phyloP scores from a whole-genome alignment of 2,797 vertebrate species.

The Allobates femoralis region DNA sequence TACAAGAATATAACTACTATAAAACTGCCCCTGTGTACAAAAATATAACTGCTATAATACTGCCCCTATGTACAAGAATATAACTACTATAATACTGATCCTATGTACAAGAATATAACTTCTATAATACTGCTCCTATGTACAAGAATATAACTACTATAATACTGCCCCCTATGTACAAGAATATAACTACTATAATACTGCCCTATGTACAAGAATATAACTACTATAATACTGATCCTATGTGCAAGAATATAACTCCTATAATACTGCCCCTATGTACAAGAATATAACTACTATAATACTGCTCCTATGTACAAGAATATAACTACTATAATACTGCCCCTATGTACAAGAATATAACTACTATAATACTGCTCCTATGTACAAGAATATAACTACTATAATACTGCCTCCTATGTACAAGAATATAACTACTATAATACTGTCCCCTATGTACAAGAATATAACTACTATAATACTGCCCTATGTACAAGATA shows the following conservation, averaged over 20 bases:
- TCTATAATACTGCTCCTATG: conserved; percentile 7
- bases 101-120: conserved; percentile 3
- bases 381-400: not conserved
- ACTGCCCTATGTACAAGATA: not conserved
- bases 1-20: too few species aligned
- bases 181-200: too few species aligned
- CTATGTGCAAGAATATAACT: too few species aligned
- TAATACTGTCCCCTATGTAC: too few species aligned
- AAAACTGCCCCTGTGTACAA: not conserved
- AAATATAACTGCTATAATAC: conserved; percentile 11
- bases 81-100: not conserved
- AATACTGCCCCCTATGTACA: too few species aligned
- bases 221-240: too few species aligned
- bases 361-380: conserved; percentile 6
- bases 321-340: too few species aligned
- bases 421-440: conserved; percentile 6
- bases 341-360: too few species aligned
- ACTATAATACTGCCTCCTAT: not conserved
- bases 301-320: too few species aligned
- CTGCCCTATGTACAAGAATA: too few species aligned
- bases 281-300: too few species aligned
- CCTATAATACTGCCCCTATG: too few species aligned
- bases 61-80: not conserved
- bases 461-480: conserved; percentile 3
- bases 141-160: not conserved